These are phyloP conservation scores for Trachelus stipa DNA, from an alignment of 2,888 invertebrate genomes.

Conservation along the genomic window DNA sequence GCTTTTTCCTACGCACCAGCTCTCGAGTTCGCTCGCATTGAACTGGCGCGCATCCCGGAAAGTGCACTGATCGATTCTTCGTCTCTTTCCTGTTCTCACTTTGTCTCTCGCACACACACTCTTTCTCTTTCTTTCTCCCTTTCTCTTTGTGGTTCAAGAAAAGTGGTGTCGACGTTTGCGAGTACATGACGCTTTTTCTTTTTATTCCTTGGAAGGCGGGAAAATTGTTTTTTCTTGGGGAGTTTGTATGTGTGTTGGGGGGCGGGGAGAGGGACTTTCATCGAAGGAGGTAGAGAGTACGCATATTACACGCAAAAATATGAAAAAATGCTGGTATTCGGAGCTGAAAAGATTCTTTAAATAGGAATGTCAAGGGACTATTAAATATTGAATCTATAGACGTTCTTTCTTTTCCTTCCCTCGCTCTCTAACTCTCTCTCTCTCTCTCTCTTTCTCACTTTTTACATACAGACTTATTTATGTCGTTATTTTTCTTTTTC, in stretches of 20 bases:
- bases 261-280: slow-evolving; percentile 24
- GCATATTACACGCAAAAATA: slow-evolving; percentile 15
- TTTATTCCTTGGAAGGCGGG: slow-evolving; percentile 24
- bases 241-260: slow-evolving; percentile 28
- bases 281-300: slow-evolving; percentile 40
- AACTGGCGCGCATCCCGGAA: slow-evolving; percentile 47
- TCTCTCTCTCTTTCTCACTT: slow-evolving; percentile 22
- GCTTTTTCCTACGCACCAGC: slow-evolving; percentile 58
- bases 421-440: slow-evolving; percentile 21
- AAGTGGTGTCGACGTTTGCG: slow-evolving; percentile 64
- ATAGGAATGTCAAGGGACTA: slow-evolving; percentile 59
- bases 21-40: slow-evolving; percentile 29
- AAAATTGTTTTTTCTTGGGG: slow-evolving; percentile 25
- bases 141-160: slow-evolving; percentile 54
- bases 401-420: background rate
- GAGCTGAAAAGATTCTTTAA: slow-evolving; percentile 35
- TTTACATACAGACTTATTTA: slow-evolving; percentile 11
- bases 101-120: background rate
- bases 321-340: slow-evolving; percentile 21
- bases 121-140: slow-evolving; percentile 30
- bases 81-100: slow-evolving; percentile 15
- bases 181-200: slow-evolving; percentile 30
- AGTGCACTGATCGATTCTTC: slow-evolving; percentile 47
- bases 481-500: background rate
- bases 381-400: slow-evolving; percentile 20